Evolutionary conservation across 2,888 invertebrate species (phyloP), one percentile per base, ranked within the genome.

Genomic region (Megaustenia siamemsis): DNA sequence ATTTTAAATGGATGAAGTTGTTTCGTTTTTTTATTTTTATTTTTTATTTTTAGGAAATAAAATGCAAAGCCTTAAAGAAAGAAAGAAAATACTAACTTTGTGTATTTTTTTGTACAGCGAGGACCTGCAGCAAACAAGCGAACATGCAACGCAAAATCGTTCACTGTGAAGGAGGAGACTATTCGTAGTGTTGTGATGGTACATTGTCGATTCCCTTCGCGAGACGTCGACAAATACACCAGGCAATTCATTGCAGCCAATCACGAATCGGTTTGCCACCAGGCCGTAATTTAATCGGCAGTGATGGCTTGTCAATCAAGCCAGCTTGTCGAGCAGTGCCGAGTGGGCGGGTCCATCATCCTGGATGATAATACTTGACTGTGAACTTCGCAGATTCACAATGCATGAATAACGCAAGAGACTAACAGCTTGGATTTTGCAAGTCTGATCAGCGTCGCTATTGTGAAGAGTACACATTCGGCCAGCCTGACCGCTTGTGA

Each of bases 331-430:
- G 85, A 86, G 91, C 92, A 92, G 91, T 92, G 87, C 77, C 78
- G 60, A 66, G 28, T 43, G n/a, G 78, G 78, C 78, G 53, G 78
- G 43, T 40, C 45, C 87, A 89, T 90, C 90, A 90, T 88, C 87
- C 83, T 86, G 88, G 90, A 90, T 87, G 89, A 90, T 89, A 89
- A 90, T 90, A 90, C 90, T 89, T 89, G 87, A 88, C 85, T 88
- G 88, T 87, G 86, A 88, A 89, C 87, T 88, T 87, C 86, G 86
- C 87, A 88, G 87, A 88, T 89, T 88, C 90, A 90, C 88, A 89
- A 90, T 90, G 94, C 95, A 95, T 95, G 95, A 95, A 95, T 95
- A 95, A 95, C 95, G 95, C 95, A 95, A 95, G 88, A 88, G 90
- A 89, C 90, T 87, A 90, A 86, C 88, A 89, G 87, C 89, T 89